Conservation (phyloP, 2,888 invertebrate species). For the Lepidocyrtoides sp. region DNA sequence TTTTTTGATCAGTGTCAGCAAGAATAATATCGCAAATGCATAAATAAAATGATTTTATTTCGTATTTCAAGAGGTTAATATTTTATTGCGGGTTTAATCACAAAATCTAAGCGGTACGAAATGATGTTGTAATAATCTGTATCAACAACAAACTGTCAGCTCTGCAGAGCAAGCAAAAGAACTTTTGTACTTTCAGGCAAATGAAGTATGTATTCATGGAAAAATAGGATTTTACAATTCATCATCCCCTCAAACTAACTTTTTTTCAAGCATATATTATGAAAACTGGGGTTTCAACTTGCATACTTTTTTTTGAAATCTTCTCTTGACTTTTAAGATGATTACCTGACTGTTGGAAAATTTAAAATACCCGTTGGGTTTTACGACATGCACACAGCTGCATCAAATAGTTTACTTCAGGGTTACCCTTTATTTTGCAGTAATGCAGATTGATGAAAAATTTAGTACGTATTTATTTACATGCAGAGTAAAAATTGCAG, state of each 20-base stretch:
- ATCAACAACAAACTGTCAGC: background rate
- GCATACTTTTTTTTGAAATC: background rate
- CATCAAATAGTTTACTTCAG: conserved; percentile 55
- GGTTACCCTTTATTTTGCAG: background rate
- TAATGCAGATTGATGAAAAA: background rate
- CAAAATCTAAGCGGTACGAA: background rate
- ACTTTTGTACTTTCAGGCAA: background rate
- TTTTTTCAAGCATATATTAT: background rate
- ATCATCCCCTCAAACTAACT: background rate
- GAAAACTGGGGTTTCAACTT: background rate
- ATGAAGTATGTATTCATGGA: conserved; percentile 8
- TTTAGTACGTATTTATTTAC: too few species aligned
- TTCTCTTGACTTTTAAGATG: conserved; percentile 35
- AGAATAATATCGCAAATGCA: background rate
- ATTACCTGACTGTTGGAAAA: conserved; percentile 29
- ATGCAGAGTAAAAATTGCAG: conserved; percentile 19
- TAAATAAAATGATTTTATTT: background rate
- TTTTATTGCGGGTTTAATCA: conserved; percentile 26
- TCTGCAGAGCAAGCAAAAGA: background rate
- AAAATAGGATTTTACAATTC: conserved; percentile 14
- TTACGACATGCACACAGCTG: conserved; percentile 43
- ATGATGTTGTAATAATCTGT: background rate
- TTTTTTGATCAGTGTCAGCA: conserved; percentile 40
- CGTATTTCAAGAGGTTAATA: background rate
- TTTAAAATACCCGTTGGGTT: conserved; percentile 45